phyloP scores from a whole-genome alignment of 2,113 vertebrate genomes.

The Chaetorhynchus papuensis region DNA sequence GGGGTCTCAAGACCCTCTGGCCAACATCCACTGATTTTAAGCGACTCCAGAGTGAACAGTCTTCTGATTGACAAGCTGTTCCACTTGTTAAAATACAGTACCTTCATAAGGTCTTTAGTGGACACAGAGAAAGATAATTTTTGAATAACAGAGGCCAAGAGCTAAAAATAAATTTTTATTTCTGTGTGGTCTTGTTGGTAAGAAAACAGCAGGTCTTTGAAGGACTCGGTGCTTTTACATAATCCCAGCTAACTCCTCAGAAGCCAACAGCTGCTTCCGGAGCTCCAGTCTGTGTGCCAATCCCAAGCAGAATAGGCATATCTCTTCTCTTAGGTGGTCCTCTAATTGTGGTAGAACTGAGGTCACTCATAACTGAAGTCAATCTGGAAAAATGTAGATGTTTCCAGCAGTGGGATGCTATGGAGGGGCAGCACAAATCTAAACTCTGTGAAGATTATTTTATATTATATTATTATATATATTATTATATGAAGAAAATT shows the following conservation, averaged over 20 bases:
- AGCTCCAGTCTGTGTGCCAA: neutral
- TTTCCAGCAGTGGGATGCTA: neutral
- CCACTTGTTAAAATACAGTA: neutral
- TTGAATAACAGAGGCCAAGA: neutral
- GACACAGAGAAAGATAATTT: neutral
- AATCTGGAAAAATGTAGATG: neutral
- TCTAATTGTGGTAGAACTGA: neutral
- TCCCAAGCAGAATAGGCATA: neutral
- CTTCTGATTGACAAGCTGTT: neutral
- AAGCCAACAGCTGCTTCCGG: neutral
- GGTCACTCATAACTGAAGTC: neutral
- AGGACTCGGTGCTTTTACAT: neutral
- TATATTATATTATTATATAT: too few species aligned
- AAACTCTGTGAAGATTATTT: neutral
- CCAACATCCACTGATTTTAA: neutral
- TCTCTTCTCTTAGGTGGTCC: neutral
- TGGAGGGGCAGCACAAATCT: neutral
- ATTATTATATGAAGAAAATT: too few species aligned
- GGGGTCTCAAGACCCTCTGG: fast-evolving
- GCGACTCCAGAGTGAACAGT: neutral
- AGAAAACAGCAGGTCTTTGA: neutral
- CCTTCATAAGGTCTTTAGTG: neutral
- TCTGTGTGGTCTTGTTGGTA: neutral
- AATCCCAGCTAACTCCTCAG: neutral
- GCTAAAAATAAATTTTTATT: neutral